A percentile compares a stretch with the other conserved stretches of the same genome.
Conservation (phyloP, 2,113 vertebrate genomes). For the Epinephelus fuscoguttatus region DNA sequence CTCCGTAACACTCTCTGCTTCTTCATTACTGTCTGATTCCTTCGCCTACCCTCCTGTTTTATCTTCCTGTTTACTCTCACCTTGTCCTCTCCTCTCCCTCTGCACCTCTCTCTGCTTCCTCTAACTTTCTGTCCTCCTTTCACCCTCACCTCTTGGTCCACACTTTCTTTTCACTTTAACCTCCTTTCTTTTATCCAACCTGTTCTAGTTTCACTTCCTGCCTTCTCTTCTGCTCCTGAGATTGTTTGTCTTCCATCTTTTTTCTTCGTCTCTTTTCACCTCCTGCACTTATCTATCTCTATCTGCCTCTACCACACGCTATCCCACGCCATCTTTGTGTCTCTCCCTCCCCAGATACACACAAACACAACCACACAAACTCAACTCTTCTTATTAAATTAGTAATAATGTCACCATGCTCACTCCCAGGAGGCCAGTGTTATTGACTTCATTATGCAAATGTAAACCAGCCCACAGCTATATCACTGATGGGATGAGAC, state of each 20-base stretch:
- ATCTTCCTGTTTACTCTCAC: neutral
- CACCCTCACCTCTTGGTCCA: constrained; percentile 27
- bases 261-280: constrained; percentile 19
- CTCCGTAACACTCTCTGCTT: constrained; percentile 6
- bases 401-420: constrained; percentile 79
- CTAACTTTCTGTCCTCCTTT: constrained; percentile 40
- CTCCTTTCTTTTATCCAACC: constrained; percentile 10
- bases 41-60: constrained; percentile 14
- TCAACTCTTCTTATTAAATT: constrained; percentile 75
- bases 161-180: neutral
- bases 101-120: neutral
- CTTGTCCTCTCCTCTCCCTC: neutral
- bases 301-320: neutral
- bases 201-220: neutral
- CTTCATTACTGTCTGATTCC: constrained; percentile 39
- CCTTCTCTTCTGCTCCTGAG: neutral
- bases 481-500: constrained; percentile 70
- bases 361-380: neutral
- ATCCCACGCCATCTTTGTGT: constrained; percentile 30
- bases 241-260: neutral
- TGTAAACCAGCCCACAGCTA: constrained; percentile 77
- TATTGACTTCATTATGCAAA: constrained; percentile 83
- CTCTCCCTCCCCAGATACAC: constrained; percentile 1
- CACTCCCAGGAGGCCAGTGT: constrained; percentile 75
- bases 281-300: neutral